Percentiles rank a stretch among this genome's conserved stretches.
Conservation (phyloP, 2,888 invertebrate genomes). For the Lasius platythorax region DNA sequence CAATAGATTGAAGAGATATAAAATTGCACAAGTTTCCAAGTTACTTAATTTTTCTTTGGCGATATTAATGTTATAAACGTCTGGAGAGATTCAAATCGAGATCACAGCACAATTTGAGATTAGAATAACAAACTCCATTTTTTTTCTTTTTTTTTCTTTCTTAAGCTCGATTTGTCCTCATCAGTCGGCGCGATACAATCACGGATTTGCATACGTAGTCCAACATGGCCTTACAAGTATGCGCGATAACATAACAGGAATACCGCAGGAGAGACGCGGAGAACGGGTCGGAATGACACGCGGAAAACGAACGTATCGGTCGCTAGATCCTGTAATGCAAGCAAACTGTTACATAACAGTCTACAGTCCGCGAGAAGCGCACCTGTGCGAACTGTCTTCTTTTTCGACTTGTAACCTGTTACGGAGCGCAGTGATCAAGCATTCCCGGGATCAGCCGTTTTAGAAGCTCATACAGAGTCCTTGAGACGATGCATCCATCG, state of each 20-base stretch:
- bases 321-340: conserved; percentile 49
- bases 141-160: neutral
- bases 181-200: neutral
- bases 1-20: neutral
- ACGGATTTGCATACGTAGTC: neutral
- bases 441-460: conserved; percentile 26
- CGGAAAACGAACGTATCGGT: conserved; percentile 55
- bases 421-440: conserved; percentile 46
- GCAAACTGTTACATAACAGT: conserved; percentile 70
- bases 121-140: neutral
- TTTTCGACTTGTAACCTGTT: conserved; percentile 51
- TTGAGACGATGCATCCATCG: conserved; percentile 31
- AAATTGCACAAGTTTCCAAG: neutral
- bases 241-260: conserved; percentile 31
- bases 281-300: conserved; percentile 36
- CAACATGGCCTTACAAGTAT: conserved; percentile 16
- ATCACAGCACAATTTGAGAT: neutral
- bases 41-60: neutral
- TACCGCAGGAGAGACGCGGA: conserved; percentile 18
- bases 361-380: conserved; percentile 66
- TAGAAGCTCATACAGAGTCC: conserved; percentile 32
- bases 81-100: neutral
- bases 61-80: neutral
- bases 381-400: conserved; percentile 62
- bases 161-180: neutral